Evolutionary conservation across 2,888 invertebrate genomes (phyloP), one percentile per base, ranked within the genome.

Genomic region (Lottia gigantea): DNA sequence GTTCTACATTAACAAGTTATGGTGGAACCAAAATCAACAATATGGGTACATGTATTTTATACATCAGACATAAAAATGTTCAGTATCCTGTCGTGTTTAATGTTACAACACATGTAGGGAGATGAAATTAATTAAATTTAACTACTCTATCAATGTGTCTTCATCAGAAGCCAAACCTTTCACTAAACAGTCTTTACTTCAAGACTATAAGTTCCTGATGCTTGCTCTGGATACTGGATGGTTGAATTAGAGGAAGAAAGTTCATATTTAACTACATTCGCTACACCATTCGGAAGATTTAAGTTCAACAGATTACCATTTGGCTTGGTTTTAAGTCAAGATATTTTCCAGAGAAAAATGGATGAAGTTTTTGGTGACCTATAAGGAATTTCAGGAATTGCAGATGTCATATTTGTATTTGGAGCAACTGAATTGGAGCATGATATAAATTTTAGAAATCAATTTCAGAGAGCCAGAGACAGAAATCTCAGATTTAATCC

Each of bases 201-300:
- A 49, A 49, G 15, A 49, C 6, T 49, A 49, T 14, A 15, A 49
- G 49, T 49, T 49, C 49, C 14, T n/a, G 49, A 49, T 16, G 49
- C 16, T 49, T 14, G 49, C 7, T 49, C 49, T 7, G 49, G 49
- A 3, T 49, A 49, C 49, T 49, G n/a, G 49, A 16, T 49, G 49
- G 49, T 49, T 7, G 49, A 49, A 16, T 49, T 49, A 49, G 49
- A 49, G 6, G n/a, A 49, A 49, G 49, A 49, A 49, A 49, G 49
- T 49, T 49, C 49, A 7, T 15, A 49, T 19, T 19, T 49, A 16
- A 49, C 49, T n/a, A 49, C 49, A 15, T 49, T 49, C 19, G 16
- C 49, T 11, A 49, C 49, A n/a, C 49, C 49, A 49, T 49, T 49
- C 19, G 49, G 49, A n/a, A 49, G 49, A 49, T 49, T 49, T 19